These are phyloP conservation scores for Ceryle rudis DNA, from an alignment of 2,797 vertebrate genomes.

Conservation along the genomic window DNA sequence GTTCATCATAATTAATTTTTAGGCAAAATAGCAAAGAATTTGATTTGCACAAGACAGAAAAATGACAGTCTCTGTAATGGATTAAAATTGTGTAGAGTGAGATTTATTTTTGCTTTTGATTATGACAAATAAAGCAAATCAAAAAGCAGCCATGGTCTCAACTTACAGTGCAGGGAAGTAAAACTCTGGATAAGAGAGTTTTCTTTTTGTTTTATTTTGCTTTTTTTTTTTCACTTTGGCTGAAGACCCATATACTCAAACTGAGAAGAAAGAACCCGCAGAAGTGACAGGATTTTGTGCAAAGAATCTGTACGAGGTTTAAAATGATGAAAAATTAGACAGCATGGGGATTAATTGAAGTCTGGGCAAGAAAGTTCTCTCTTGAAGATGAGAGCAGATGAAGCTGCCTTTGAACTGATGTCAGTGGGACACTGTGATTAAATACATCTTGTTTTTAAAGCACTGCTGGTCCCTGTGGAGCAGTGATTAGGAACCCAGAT, in stretches of 20 bases:
- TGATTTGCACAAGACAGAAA: not conserved
- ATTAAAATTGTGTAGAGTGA: not conserved
- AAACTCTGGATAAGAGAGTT: not conserved
- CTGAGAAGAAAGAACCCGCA: not conserved
- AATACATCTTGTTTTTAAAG: slow-evolving; percentile 40
- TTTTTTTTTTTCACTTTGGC: not conserved
- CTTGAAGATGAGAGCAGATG: slow-evolving; percentile 32
- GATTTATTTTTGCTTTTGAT: not conserved
- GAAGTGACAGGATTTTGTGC: not conserved
- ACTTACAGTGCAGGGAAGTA: not conserved
- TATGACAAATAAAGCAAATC: slow-evolving; percentile 20
- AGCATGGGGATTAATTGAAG: slow-evolving; percentile 1
- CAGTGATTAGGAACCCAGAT: not conserved
- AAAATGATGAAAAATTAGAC: slow-evolving; percentile 20
- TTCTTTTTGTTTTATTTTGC: not conserved
- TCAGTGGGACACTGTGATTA: slow-evolving; percentile 43
- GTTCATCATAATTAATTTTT: not conserved
- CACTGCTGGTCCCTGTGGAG: not conserved
- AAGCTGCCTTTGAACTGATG: slow-evolving; percentile 33
- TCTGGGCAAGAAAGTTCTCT: slow-evolving; percentile 11
- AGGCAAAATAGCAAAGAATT: not conserved
- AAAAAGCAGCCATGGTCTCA: not conserved
- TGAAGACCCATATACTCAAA: slow-evolving; percentile 32
- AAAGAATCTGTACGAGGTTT: not conserved
- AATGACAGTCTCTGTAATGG: not conserved